A percentile compares a stretch with the other conserved stretches of the same genome.
Conservation (phyloP, 2,888 invertebrate genomes). For the Dasypogon diadema region DNA sequence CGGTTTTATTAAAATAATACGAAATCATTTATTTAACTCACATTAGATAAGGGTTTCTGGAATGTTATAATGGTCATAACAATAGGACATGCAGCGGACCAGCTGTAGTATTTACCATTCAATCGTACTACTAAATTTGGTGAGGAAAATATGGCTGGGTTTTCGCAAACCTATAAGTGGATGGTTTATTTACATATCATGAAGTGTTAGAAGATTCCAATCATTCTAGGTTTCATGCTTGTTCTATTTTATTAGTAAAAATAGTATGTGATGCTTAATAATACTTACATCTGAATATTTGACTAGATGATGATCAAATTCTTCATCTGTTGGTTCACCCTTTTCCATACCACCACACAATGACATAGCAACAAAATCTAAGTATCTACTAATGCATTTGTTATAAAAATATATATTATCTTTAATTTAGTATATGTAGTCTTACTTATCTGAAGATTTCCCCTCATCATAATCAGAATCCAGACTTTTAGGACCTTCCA, state of each 20-base stretch:
- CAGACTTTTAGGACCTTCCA: conserved; percentile 83
- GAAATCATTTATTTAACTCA: conserved; percentile 65
- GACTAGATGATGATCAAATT: conserved; percentile 73
- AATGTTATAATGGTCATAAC: conserved; percentile 89
- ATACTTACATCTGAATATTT: conserved; percentile 70
- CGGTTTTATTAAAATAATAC: not conserved
- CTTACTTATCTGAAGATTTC: conserved; percentile 72
- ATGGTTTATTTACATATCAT: conserved; percentile 45
- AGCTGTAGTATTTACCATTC: conserved; percentile 89
- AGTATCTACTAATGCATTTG: conserved; percentile 63
- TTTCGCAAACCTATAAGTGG: conserved; percentile 71
- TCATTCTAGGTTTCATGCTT: conserved; percentile 4
- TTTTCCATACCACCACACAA: conserved; percentile 78
- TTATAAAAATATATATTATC: not conserved
- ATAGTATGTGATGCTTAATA: not conserved
- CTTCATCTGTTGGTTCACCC: conserved; percentile 73
- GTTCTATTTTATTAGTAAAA: not conserved
- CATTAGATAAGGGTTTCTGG: conserved; percentile 85
- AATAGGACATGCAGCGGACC: conserved; percentile 91
- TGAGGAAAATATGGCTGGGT: conserved; percentile 81
- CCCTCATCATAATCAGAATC: conserved; percentile 88
- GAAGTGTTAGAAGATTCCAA: conserved; percentile 10
- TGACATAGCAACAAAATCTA: conserved; percentile 79
- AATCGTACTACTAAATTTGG: conserved; percentile 88
- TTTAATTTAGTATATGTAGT: too few species aligned